phyloP scores from a whole-genome alignment of 2,888 invertebrate genomes.

The Trisateles emortualis region DNA sequence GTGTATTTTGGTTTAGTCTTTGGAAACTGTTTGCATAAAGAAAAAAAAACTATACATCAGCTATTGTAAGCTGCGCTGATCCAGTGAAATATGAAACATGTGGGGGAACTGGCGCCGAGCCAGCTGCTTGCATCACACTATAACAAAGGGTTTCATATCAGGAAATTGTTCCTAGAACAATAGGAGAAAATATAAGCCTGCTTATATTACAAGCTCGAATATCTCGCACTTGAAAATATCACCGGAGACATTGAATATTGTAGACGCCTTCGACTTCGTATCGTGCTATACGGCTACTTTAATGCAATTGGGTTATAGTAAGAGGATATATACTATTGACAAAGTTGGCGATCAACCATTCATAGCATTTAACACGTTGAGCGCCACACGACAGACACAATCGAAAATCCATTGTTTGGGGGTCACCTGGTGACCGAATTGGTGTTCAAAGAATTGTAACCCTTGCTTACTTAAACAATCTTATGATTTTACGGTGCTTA shows the following conservation, averaged over 20 bases:
- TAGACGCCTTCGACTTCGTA: slow-evolving; percentile 8
- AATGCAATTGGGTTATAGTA: slow-evolving; percentile 3
- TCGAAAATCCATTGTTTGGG: too few relatives aligned
- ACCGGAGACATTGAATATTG: slow-evolving; percentile 42
- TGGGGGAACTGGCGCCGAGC: slow-evolving; percentile 74
- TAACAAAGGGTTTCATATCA: slow-evolving; percentile 82
- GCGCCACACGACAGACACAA: too few relatives aligned
- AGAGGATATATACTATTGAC: background rate
- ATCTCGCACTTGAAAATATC: slow-evolving; percentile 51
- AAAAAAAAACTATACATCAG: slow-evolving; percentile 56
- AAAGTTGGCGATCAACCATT: too few relatives aligned
- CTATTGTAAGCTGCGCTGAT: slow-evolving; percentile 76
- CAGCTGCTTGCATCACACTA: slow-evolving; percentile 79
- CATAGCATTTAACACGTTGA: too few relatives aligned
- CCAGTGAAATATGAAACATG: slow-evolving; percentile 83
- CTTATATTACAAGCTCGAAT: slow-evolving; percentile 57
- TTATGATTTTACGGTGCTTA: too few relatives aligned
- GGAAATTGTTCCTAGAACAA: slow-evolving; percentile 80
- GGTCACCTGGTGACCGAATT: too few relatives aligned
- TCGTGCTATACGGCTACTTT: slow-evolving; percentile 12
- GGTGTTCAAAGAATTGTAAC: too few relatives aligned
- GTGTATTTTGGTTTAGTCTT: background rate
- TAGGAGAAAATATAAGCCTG: slow-evolving; percentile 70
- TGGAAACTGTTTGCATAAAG: slow-evolving; percentile 27
- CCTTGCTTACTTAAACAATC: too few relatives aligned